Evolutionary conservation across 2,888 invertebrate species (phyloP).

Genomic region (Cynaeus angustus): DNA sequence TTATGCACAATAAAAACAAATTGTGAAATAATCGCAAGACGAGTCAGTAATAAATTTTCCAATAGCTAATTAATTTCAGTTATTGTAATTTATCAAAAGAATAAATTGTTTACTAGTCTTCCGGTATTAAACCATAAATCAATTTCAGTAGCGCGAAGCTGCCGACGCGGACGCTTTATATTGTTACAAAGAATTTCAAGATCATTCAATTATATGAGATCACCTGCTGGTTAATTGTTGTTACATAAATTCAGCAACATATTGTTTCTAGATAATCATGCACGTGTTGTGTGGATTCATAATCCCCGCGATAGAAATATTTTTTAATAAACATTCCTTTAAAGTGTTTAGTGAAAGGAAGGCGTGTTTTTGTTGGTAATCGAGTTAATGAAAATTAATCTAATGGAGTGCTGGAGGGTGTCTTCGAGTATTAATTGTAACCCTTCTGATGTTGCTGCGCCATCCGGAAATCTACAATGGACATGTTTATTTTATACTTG

Average conservation of each 20-base stretch:
- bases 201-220: slow-evolving; percentile 31
- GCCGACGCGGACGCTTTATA: not conserved
- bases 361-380: slow-evolving; percentile 3
- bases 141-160: slow-evolving; percentile 28
- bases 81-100: slow-evolving; percentile 4
- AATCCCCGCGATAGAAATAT: slow-evolving; percentile 12
- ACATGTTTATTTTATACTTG: slow-evolving; percentile 43
- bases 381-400: slow-evolving; percentile 11
- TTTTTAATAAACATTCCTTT: slow-evolving; percentile 10
- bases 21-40: not conserved
- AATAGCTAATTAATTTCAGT: not conserved
- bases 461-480: slow-evolving; percentile 23
- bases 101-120: not conserved
- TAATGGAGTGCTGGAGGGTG: slow-evolving; percentile 8
- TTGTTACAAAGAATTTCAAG: slow-evolving; percentile 12
- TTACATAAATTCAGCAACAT: slow-evolving; percentile 34
- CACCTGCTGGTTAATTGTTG: slow-evolving; percentile 18
- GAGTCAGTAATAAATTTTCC: not conserved
- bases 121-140: not conserved
- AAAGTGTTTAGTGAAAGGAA: not conserved
- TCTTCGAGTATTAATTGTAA: slow-evolving; percentile 23
- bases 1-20: not conserved
- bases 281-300: slow-evolving; percentile 4
- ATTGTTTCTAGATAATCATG: slow-evolving; percentile 20
- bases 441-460: slow-evolving; percentile 6